A percentile compares a stretch with the other conserved stretches of the same genome.
Conservation (phyloP, 1,140 invertebrate genomes). For the Centruroides vittatus region DNA sequence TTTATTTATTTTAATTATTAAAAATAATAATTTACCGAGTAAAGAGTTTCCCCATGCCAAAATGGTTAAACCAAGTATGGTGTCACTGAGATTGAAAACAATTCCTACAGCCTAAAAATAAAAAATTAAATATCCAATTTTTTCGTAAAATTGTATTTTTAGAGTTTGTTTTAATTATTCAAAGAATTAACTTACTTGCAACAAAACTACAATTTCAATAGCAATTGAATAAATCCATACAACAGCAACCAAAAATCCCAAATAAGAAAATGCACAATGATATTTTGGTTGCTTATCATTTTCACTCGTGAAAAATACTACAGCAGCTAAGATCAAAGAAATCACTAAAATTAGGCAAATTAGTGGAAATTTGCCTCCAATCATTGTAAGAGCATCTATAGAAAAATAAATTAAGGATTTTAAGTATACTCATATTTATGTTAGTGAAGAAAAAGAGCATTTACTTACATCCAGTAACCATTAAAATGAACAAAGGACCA, state of each 20-base stretch:
- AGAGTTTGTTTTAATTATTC: too few species aligned
- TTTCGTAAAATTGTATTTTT: too few species aligned
- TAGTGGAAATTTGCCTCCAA: constrained; percentile 23
- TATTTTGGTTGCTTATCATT: constrained; percentile 28
- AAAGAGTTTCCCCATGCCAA: constrained; percentile 56
- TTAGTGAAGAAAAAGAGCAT: background rate
- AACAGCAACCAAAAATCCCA: constrained; percentile 47
- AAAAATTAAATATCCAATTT: background rate
- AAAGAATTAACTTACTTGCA: constrained; percentile 27
- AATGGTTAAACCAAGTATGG: constrained; percentile 49
- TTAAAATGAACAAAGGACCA: constrained; percentile 34
- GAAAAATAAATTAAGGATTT: too few species aligned
- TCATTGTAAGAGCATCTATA: constrained; percentile 9
- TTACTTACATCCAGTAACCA: constrained; percentile 30
- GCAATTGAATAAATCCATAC: constrained; percentile 50
- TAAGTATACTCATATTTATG: too few species aligned
- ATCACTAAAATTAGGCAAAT: constrained; percentile 23
- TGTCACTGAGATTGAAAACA: constrained; percentile 42
- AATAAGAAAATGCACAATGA: constrained; percentile 38
- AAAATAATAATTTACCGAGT: constrained; percentile 6
- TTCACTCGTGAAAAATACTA: constrained; percentile 27
- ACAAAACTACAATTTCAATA: constrained; percentile 46
- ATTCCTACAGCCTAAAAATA: constrained; percentile 41
- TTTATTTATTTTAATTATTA: too few species aligned
- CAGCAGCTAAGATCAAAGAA: constrained; percentile 20